These are phyloP conservation scores for Acanthoscelides obtectus DNA, from an alignment of 2,888 invertebrate genomes.

Conservation along the genomic window DNA sequence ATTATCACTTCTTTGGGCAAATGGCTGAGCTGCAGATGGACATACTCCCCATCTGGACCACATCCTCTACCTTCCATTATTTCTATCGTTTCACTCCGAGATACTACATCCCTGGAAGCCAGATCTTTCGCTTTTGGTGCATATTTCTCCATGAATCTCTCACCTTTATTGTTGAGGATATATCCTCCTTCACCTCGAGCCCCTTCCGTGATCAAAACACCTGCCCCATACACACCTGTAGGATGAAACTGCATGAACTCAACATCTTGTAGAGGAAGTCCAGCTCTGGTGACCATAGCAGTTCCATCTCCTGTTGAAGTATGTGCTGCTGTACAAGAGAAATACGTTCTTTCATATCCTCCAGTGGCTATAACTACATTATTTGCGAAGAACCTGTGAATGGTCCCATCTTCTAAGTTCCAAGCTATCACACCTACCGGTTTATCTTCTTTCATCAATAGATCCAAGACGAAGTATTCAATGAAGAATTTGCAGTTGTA, in stretches of 20 bases:
- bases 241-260: slow-evolving; percentile 99
- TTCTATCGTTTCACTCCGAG: slow-evolving; percentile 90
- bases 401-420: slow-evolving; percentile 63
- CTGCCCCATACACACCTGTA: slow-evolving; percentile 86
- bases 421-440: slow-evolving; percentile 62
- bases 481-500: slow-evolving; percentile 67
- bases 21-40: slow-evolving; percentile 58
- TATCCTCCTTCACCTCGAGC: slow-evolving; percentile 95
- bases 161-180: slow-evolving; percentile 89
- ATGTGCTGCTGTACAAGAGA: slow-evolving; percentile 96
- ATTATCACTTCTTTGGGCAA: slow-evolving; percentile 55
- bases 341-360: slow-evolving; percentile 84
- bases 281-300: slow-evolving; percentile 89
- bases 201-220: slow-evolving; percentile 94
- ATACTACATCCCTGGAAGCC: slow-evolving; percentile 94
- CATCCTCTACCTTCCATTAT: slow-evolving; percentile 38
- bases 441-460: slow-evolving; percentile 60
- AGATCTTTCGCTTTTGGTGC: slow-evolving; percentile 96
- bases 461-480: slow-evolving; percentile 67
- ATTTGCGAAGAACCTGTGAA: slow-evolving; percentile 49
- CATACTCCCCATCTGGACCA: slow-evolving; percentile 60
- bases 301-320: slow-evolving; percentile 96
- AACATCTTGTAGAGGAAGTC: slow-evolving; percentile 88
- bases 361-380: slow-evolving; percentile 65
- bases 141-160: slow-evolving; percentile 96